phyloP scores from a whole-genome alignment of 2,797 vertebrate species.

The Labeo calbasu region DNA sequence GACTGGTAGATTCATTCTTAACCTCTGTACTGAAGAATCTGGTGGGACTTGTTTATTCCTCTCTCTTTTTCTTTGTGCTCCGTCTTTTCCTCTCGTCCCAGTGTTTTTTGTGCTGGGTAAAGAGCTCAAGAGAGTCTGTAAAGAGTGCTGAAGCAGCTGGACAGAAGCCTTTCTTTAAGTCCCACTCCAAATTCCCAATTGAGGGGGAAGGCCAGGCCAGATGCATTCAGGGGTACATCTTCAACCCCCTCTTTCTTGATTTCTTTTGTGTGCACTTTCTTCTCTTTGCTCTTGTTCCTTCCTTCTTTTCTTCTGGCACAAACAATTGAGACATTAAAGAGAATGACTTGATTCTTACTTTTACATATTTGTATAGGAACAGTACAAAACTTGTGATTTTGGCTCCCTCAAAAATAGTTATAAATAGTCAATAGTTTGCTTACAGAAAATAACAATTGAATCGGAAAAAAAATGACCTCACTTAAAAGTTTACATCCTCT shows the following conservation, averaged over 20 bases:
- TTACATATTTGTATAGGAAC: neutral
- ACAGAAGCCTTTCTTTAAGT: slow-evolving; percentile 67
- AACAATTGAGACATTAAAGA: neutral
- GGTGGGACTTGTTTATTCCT: slow-evolving; percentile 60
- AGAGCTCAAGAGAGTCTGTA: slow-evolving; percentile 61
- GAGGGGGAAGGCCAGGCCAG: slow-evolving; percentile 30
- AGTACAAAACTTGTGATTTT: neutral
- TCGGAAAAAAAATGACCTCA: no score
- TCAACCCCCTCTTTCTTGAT: slow-evolving; percentile 29
- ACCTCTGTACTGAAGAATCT: slow-evolving; percentile 71
- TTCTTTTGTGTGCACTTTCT: slow-evolving; percentile 43
- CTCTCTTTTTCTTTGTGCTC: slow-evolving; percentile 64
- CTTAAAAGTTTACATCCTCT: no score
- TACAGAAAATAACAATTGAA: no score
- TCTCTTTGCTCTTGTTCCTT: slow-evolving; percentile 37
- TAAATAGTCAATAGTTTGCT: no score
- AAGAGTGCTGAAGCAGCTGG: slow-evolving; percentile 69
- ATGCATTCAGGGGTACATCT: slow-evolving; percentile 24
- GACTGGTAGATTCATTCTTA: slow-evolving; percentile 58
- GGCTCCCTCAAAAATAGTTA: neutral
- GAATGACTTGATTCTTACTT: neutral
- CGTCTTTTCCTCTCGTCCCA: slow-evolving; percentile 65
- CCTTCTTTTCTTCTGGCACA: neutral
- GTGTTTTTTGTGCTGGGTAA: slow-evolving; percentile 68
- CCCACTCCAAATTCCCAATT: slow-evolving; percentile 61